Percentiles rank a stretch among this genome's conserved stretches.
phyloP scores from a whole-genome alignment of 2,113 vertebrate species.

The Myotis yumanensis region DNA sequence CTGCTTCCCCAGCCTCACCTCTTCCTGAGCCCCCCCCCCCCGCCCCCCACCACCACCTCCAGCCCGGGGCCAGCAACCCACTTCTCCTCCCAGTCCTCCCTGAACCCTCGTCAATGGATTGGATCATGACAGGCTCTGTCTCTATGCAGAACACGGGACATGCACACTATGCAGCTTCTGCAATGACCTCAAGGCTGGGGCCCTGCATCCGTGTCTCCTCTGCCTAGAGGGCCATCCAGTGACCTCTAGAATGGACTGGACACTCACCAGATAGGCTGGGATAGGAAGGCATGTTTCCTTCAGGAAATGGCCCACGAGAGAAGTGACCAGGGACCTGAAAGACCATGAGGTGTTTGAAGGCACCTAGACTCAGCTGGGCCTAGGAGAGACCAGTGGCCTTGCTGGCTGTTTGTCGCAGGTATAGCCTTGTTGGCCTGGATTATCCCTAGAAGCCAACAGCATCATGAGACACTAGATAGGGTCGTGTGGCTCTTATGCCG shows the following conservation, averaged over 20 bases:
- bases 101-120: neutral
- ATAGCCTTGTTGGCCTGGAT: constrained; percentile 33
- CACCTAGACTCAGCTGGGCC: constrained; percentile 68
- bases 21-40: neutral
- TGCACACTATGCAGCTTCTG: neutral
- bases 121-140: neutral
- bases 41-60: neutral
- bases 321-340: constrained; percentile 43
- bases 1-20: neutral
- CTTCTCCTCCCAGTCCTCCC: neutral
- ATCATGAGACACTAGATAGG: neutral
- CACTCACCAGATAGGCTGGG: neutral
- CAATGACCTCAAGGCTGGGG: neutral
- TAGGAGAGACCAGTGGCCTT: constrained; percentile 35
- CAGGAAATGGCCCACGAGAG: constrained; percentile 42
- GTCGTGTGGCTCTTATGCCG: constrained; percentile 52
- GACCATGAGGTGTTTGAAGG: constrained; percentile 62
- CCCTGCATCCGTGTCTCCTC: neutral
- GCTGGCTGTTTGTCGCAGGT: constrained; percentile 46
- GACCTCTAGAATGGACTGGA: constrained; percentile 16
- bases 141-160: neutral
- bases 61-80: neutral
- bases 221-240: neutral
- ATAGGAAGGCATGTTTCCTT: constrained; percentile 38
- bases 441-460: constrained; percentile 25